Percentiles rank a stretch among this genome's conserved stretches.
Evolutionary conservation across 2,113 vertebrate species (phyloP).

Genomic region (Atlantisia rogersi): DNA sequence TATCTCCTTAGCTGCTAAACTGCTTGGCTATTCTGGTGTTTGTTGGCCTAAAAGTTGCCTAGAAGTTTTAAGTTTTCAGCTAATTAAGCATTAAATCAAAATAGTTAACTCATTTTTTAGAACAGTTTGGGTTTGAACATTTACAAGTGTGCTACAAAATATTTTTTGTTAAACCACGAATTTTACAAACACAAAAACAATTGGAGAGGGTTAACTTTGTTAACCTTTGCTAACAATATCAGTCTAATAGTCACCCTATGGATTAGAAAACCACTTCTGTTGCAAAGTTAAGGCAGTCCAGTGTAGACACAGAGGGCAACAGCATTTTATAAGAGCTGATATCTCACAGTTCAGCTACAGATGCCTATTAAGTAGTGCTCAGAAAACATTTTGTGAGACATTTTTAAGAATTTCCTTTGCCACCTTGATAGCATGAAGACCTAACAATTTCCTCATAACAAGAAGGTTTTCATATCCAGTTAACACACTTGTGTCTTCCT

Average conservation of each 20-base stretch:
- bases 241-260: background rate
- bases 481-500: background rate
- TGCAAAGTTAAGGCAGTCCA: background rate
- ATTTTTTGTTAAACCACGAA: background rate
- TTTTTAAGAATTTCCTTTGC: background rate
- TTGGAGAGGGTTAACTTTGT: background rate
- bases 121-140: background rate
- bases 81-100: background rate
- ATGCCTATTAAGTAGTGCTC: background rate
- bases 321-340: background rate
- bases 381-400: background rate
- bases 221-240: background rate
- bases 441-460: background rate
- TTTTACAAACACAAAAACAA: background rate
- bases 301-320: fast-evolving
- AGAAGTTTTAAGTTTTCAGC: background rate
- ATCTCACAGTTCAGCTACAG: fast-evolving
- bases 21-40: background rate
- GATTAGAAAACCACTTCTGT: background rate
- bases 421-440: background rate
- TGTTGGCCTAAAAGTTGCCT: background rate
- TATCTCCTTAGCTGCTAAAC: background rate
- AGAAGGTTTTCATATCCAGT: background rate
- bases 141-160: background rate
- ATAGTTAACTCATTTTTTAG: background rate